Evolutionary conservation across 2,797 vertebrate species (phyloP).

Genomic region (Diplodus sargus): DNA sequence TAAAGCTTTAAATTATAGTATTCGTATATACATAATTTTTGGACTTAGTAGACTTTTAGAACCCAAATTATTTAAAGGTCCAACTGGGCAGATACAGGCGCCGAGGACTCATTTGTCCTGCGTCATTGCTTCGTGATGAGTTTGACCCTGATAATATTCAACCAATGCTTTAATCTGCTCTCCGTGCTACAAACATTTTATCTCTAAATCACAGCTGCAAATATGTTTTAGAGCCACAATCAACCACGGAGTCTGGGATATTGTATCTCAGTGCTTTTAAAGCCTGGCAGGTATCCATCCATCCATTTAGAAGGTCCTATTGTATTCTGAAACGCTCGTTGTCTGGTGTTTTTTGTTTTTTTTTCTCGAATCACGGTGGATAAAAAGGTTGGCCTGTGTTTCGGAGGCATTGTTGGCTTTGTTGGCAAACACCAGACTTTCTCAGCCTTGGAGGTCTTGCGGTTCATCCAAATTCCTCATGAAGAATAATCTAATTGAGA

Average conservation of each 20-base stretch:
- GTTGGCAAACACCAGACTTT: conserved; percentile 9
- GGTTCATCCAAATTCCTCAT: conserved; percentile 45
- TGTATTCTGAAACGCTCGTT: neutral
- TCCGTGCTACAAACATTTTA: neutral
- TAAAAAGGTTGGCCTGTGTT: conserved; percentile 3
- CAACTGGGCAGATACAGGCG: no score
- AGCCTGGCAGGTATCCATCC: neutral
- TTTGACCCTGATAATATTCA: neutral
- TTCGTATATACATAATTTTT: no score
- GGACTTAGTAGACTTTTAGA: no score
- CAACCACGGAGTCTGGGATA: neutral
- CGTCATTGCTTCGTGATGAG: neutral
- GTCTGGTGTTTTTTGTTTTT: neutral
- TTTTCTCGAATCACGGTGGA: neutral
- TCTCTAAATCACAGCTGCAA: neutral
- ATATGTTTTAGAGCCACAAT: neutral
- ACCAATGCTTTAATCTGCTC: neutral
- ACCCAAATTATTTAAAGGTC: no score
- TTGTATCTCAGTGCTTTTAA: neutral
- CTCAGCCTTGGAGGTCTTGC: conserved; percentile 44
- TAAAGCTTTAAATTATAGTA: no score
- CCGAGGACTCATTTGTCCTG: neutral
- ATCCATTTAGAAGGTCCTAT: neutral
- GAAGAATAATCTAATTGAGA: conserved; percentile 56
- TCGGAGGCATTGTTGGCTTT: neutral